Evolutionary conservation across 2,113 vertebrate genomes (phyloP).

Genomic region (Oriolus oriolus): DNA sequence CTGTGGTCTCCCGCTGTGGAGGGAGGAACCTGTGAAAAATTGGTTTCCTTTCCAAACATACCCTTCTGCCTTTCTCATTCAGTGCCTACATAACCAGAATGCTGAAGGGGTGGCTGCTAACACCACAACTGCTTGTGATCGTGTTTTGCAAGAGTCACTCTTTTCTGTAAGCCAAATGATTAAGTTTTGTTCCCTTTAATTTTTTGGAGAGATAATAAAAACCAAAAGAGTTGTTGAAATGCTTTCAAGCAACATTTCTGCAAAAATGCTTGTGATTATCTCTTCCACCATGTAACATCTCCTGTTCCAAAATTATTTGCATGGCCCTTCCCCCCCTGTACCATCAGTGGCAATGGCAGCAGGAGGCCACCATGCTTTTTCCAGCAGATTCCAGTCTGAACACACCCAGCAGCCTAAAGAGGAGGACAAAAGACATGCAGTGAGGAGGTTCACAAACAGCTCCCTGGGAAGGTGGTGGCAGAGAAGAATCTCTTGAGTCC

Average conservation of each 20-base stretch:
- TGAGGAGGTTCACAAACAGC: neutral
- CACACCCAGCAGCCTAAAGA: neutral
- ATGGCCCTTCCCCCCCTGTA: neutral
- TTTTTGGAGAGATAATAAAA: neutral
- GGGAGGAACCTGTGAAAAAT: constrained; percentile 30
- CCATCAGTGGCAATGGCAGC: neutral
- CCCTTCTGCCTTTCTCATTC: constrained; percentile 12
- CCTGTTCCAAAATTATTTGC: neutral
- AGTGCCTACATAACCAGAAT: neutral
- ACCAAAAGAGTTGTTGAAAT: neutral
- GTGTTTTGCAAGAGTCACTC: neutral
- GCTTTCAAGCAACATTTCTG: neutral
- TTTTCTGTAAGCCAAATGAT: neutral
- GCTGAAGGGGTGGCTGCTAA: constrained; percentile 1
- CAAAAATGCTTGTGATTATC: neutral
- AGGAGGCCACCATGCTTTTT: neutral
- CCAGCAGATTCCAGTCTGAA: neutral
- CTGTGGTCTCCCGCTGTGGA: constrained; percentile 37
- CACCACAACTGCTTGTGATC: neutral
- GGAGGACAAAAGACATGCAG: neutral
- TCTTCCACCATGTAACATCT: neutral
- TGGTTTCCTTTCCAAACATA: constrained; percentile 38
- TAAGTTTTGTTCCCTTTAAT: neutral
- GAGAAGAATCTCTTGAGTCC: neutral
- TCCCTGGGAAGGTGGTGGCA: neutral